Base-by-base conservation (phyloP, 2,888 invertebrate species). In the Chirona hameri region DNA sequence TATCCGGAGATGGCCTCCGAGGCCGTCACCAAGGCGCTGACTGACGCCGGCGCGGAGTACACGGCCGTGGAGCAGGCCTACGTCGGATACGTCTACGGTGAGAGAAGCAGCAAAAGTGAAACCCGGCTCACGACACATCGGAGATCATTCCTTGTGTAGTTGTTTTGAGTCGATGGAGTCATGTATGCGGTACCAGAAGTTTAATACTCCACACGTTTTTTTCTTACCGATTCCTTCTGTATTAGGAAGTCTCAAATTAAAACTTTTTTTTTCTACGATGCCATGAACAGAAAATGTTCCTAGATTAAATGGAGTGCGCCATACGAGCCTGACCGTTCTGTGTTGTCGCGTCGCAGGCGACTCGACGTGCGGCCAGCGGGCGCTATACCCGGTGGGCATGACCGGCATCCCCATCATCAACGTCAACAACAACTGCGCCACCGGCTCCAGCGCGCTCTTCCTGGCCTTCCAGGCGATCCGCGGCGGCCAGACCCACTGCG, bases 341-440 rank as follows among this genome's bases (percentile, higher is more conserved):
- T 39, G 39, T 7, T 39, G 39, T 7, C 39, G 2, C 39, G 39
- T 39, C 86, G 14, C 86, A 91, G 92, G 98, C 0, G 98, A 99
- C 88, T 97, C 98, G 0, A 96, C 97, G 5, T 93, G 94, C 88
- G 99, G 99, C 0, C 99, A 99, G 89, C 91, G 98, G 85, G 97
- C 97, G 0, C 88, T 99, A 14, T 99, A 99, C 88, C 94, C 95
- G 88, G 91, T 98, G 76, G 98, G 98, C 83, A 93, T 98, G 92
- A 97, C 95, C 57, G 98, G 98, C 76, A 97, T 99, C 85, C 99
- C 99, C 9, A 93, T 99, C 85, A 96, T 94, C 89, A 99, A 99
- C 89, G 98, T 99, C 24, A 99, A 99, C 89, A 99, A 99, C 88
- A 98, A 98, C 87, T 99, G 99, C 88, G 94, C 99, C 0, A 98